A percentile compares a stretch with the other conserved stretches of the same genome.
Conservation (phyloP, 2,797 vertebrate genomes). For the Intellagama lesueurii region DNA sequence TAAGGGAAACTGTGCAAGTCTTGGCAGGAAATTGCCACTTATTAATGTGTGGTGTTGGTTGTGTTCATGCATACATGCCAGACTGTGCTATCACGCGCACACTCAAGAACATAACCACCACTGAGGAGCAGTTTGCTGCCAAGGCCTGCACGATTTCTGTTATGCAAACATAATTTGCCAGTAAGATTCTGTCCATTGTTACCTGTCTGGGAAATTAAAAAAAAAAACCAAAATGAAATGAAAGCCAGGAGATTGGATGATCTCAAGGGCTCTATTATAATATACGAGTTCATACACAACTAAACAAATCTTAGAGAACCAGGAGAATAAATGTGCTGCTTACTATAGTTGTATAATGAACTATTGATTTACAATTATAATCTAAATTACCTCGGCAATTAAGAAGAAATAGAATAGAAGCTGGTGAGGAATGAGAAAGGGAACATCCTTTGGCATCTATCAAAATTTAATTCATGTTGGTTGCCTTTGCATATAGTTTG, state of each 20-base stretch:
- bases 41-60: no score
- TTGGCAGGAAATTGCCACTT: no score
- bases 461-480: slow-evolving; percentile 41
- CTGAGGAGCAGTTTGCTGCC: no score
- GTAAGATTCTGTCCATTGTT: not conserved
- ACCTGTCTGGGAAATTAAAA: no score
- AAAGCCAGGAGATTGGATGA: slow-evolving; percentile 2
- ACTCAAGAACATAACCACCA: no score
- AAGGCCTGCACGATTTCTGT: no score
- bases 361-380: slow-evolving; percentile 70
- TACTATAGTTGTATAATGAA: slow-evolving; percentile 55
- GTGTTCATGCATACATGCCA: no score
- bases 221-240: slow-evolving; percentile 2
- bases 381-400: slow-evolving; percentile 60
- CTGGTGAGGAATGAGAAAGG: slow-evolving; percentile 41
- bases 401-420: slow-evolving; percentile 58
- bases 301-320: slow-evolving; percentile 53
- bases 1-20: no score
- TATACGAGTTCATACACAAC: slow-evolving; percentile 16
- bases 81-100: no score
- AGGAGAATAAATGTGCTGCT: slow-evolving; percentile 51
- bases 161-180: no score
- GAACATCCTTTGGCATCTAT: slow-evolving; percentile 11
- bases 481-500: slow-evolving; percentile 24
- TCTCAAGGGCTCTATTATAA: slow-evolving; percentile 46